These are phyloP conservation scores for Stichopus chloronotus DNA, from an alignment of 35 echinoderm and acorn worm species.

Conservation along the genomic window DNA sequence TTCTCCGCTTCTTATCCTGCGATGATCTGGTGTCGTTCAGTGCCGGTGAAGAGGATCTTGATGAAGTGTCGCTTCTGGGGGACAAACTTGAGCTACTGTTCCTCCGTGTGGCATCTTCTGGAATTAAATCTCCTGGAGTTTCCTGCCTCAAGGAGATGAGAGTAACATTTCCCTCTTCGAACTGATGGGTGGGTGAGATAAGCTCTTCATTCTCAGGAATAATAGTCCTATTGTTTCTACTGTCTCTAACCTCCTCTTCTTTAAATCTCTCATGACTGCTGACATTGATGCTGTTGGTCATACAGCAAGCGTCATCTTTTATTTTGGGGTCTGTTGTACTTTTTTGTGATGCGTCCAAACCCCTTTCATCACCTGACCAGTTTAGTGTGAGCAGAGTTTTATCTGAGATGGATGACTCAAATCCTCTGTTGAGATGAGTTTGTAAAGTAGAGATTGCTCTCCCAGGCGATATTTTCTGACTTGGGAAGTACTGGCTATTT, in stretches of 20 bases:
- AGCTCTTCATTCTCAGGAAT: no score
- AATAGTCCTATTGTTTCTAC: no score
- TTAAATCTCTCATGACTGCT: no score
- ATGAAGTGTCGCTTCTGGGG: not conserved
- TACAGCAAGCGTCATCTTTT: no score
- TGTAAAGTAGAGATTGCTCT: conserved; percentile 4
- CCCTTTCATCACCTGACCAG: not conserved
- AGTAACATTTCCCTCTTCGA: no score
- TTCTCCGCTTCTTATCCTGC: not conserved
- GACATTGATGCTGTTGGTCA: no score
- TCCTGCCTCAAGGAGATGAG: no score
- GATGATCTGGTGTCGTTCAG: not conserved
- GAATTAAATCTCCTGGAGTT: no score
- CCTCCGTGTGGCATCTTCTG: not conserved
- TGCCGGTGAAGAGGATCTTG: conserved; percentile 4
- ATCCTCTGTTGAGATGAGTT: not conserved
- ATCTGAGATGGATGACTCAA: not conserved
- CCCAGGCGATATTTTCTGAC: not conserved
- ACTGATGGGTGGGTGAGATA: no score
- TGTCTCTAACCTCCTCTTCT: no score
- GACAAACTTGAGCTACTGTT: not conserved
- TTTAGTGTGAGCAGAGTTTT: not conserved
- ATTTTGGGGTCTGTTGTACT: no score
- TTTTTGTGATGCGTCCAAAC: not conserved
- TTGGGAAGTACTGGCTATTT: not conserved